Base-by-base conservation (phyloP, 1,140 invertebrate species). In the Matsumurasca onukii region DNA sequence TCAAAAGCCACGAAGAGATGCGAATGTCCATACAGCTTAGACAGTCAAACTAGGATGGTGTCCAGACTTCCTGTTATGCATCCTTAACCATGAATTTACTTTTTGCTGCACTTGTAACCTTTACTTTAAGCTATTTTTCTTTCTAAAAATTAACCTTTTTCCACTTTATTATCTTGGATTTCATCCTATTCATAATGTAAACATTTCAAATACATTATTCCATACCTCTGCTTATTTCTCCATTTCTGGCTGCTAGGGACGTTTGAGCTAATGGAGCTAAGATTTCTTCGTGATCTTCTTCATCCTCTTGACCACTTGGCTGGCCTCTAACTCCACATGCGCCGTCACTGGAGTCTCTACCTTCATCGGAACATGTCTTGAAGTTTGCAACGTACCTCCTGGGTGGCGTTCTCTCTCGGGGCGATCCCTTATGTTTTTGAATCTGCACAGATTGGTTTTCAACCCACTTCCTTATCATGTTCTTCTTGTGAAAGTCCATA, bases 401-500 rank as follows among this genome's bases (percentile, higher is more conserved):
- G 29, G 80, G 79, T 39, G 74, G 73, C 3, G 70, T 30, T 31
- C 51, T 68, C 24, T 70, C 31, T 48, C 39, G 67, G 62, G 25
- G 27, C 31, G 20, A 62, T 0, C 49, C 22, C 31, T 66, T 31
- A 30, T 67, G 66, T 61, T 71, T 73, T 67, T 80, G 74, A 62
- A 93, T 90, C 79, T 92, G 91, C 9, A 87, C 86, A 0, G 89
- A 91, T 81, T 95, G 93, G 76, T 94, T 93, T 80, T 95, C 93
- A 0, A 96, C 93, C 94, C 94, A 97, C 78, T 93, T 91, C 49
- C 92, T 84, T 31, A 97, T 95, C 93, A 97, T 96, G 69, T 87
- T 91, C 76, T 93, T 93, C 75, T 95, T 95, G 72, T 94, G 91
- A 73, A 85, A 91, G 76, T 95, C 93, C 92, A 95, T 94, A 74